Evolutionary conservation across 2,888 invertebrate species (phyloP), one percentile per base, ranked within the genome.

Genomic region (Folsomia candida): DNA sequence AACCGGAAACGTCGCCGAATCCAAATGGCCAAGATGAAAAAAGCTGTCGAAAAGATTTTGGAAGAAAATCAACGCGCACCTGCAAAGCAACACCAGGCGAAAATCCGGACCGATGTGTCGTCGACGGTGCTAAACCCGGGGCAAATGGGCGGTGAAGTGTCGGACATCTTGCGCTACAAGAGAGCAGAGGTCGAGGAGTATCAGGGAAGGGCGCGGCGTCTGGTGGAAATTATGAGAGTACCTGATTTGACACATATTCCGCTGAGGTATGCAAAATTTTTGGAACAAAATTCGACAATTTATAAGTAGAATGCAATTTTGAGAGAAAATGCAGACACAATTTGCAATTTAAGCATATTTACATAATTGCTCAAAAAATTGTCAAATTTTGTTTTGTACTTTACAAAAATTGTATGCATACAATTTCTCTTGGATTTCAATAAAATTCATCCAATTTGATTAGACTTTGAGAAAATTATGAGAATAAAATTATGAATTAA

Each of bases 21-120:
- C 2, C 78, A 78, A 74, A 80, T 80, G 78, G 73, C 72, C 2
- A 77, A 75, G 60, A 80, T 80, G 77, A 80, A 78, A 57, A 78
- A 76, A 62, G 79, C 79, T 11, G 79, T 79, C 11, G 70, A 74
- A 29, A 71, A 68, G 25, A 75, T 78, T 11, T 57, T 80, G 25
- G 77, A 78, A 37, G 73, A 71, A 26, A 77, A 77, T 66, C 76
- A 75, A 54, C 61, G 68, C 22, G 74, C 59, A 11, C 74, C 74
- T 20, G 61, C 70, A 27, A 69, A 69, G 11, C 59, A 67, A 51
- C 51, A 54, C 9, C 22, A 59, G 58, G 26, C 51, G 18, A 73
- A 71, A 51, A 6, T 27, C 1, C 63, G 37, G 27, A 47, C 67
- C 2, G 64, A 63, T 27, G 18, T 60, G 22, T 64, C 64, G 2